A percentile compares a stretch with the other conserved stretches of the same genome.
These are phyloP conservation scores for Bradysia coprophila DNA, from an alignment of 1,140 invertebrate genomes.

Conservation along the genomic window DNA sequence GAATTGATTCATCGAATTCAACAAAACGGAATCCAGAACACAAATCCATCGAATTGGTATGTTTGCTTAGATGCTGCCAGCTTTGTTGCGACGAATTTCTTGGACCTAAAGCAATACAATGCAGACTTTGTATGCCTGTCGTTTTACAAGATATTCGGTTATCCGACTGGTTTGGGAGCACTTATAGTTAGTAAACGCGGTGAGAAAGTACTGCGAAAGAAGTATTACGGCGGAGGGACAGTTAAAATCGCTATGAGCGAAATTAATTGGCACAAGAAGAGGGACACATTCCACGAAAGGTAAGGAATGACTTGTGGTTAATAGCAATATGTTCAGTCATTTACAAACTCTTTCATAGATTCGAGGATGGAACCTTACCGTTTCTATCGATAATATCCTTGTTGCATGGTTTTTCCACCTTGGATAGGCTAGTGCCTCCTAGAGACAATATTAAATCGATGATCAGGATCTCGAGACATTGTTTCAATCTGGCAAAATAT, in stretches of 20 bases:
- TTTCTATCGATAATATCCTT: slow-evolving; percentile 73
- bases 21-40: slow-evolving; percentile 32
- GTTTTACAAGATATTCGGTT: slow-evolving; percentile 98
- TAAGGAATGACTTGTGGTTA: slow-evolving; percentile 16
- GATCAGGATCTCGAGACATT: slow-evolving; percentile 46
- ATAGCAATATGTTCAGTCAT: too few species aligned
- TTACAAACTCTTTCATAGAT: slow-evolving; percentile 48
- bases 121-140: slow-evolving; percentile 86
- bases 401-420: slow-evolving; percentile 57
- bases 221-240: slow-evolving; percentile 85
- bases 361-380: slow-evolving; percentile 86
- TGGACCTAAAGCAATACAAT: slow-evolving; percentile 51
- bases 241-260: slow-evolving; percentile 60
- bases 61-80: slow-evolving; percentile 74
- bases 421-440: slow-evolving; percentile 34
- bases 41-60: slow-evolving; percentile 42
- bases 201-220: slow-evolving; percentile 40
- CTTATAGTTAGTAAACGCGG: slow-evolving; percentile 58
- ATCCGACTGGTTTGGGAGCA: slow-evolving; percentile 84
- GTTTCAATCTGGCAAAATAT: slow-evolving; percentile 57
- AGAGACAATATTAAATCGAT: slow-evolving; percentile 33
- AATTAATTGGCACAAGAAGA: slow-evolving; percentile 47
- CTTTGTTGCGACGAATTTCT: slow-evolving; percentile 54
- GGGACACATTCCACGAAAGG: slow-evolving; percentile 48
- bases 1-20: slow-evolving; percentile 48